Percentiles rank a stretch among this genome's conserved stretches.
Evolutionary conservation across 2,888 invertebrate genomes (phyloP).

Genomic region (Rhopalosiphum nymphaeae): DNA sequence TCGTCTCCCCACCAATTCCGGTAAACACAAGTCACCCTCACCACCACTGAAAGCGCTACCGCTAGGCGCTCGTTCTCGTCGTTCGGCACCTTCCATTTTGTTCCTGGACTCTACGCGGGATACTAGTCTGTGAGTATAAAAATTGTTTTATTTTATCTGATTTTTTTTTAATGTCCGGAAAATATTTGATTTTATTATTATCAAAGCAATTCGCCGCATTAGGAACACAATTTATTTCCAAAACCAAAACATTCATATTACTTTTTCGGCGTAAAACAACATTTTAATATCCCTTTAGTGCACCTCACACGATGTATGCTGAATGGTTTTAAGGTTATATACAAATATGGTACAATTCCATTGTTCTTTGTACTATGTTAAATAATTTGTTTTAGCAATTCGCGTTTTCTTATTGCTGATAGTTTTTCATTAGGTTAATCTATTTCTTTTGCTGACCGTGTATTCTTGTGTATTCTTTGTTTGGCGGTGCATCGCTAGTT

Average conservation of each 20-base stretch:
- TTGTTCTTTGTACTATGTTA: background rate
- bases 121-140: constrained; percentile 20
- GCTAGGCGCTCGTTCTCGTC: background rate
- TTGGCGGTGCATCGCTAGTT: background rate
- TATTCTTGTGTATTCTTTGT: background rate
- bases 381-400: background rate
- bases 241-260: background rate
- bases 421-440: too few species aligned
- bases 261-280: background rate
- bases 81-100: constrained; percentile 35
- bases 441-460: background rate
- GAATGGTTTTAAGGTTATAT: background rate
- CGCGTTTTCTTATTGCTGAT: background rate
- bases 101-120: background rate
- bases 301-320: background rate
- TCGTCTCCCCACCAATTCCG: background rate
- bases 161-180: background rate
- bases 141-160: background rate
- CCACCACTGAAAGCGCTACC: background rate
- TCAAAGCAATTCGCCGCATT: background rate
- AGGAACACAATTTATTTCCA: background rate
- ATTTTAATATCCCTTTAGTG: background rate
- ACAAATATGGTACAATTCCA: background rate
- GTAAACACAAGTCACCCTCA: background rate
- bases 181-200: background rate